These are phyloP conservation scores for Anseranas semipalmata DNA, from an alignment of 2,113 vertebrate genomes.

Conservation along the genomic window DNA sequence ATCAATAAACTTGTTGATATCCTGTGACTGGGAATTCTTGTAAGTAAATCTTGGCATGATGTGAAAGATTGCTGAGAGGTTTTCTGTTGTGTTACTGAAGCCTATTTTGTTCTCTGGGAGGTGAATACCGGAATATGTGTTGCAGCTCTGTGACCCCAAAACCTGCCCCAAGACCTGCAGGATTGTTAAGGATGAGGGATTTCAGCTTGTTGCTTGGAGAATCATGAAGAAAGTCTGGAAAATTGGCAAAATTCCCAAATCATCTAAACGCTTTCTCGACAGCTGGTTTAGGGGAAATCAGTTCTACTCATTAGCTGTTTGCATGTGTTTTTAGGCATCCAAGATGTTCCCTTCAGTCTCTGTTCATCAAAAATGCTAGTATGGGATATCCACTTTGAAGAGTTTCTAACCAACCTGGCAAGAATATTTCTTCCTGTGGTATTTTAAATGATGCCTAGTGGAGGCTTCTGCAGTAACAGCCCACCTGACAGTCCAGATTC, in stretches of 20 bases:
- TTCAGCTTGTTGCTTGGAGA: not conserved
- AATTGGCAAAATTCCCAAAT: not conserved
- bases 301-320: not conserved
- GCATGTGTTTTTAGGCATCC: not conserved
- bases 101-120: not conserved
- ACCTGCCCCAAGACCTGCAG: not conserved
- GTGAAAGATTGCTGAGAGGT: not conserved
- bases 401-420: not conserved
- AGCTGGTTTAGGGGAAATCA: not conserved
- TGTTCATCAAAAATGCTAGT: not conserved
- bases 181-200: not conserved
- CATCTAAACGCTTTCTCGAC: not conserved
- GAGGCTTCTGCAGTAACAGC: not conserved
- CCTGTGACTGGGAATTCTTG: not conserved
- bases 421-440: not conserved
- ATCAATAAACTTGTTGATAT: not conserved
- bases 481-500: not conserved
- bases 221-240: not conserved
- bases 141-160: not conserved
- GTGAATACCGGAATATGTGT: not conserved
- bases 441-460: fast-evolving
- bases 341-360: not conserved
- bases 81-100: not conserved
- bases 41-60: not conserved
- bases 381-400: not conserved